Conservation (phyloP, 2,888 invertebrate genomes). For the Taphrorychus bicolor region DNA sequence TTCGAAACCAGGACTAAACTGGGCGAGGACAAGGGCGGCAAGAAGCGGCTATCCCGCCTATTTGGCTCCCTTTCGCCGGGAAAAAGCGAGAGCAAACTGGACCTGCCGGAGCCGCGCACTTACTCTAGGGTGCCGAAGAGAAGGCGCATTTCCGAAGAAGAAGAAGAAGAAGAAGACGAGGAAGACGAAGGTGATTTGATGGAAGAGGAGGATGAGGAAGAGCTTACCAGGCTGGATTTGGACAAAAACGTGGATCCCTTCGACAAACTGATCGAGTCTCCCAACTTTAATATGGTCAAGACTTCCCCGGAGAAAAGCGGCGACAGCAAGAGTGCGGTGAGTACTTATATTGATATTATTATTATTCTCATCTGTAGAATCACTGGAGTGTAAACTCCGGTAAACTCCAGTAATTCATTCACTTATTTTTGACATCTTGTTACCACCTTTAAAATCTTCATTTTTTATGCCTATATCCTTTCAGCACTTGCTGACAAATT, state of each 20-base stretch:
- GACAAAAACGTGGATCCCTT: slow-evolving; percentile 60
- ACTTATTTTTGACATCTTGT: no score
- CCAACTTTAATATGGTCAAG: slow-evolving; percentile 62
- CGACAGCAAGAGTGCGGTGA: slow-evolving; percentile 34
- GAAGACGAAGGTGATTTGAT: slow-evolving; percentile 41
- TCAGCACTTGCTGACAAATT: no score
- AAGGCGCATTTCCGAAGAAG: slow-evolving; percentile 48
- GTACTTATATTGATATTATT: background rate
- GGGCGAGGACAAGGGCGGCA: slow-evolving; percentile 55
- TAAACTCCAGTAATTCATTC: no score
- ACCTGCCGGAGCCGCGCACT: slow-evolving; percentile 28
- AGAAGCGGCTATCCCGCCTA: slow-evolving; percentile 56
- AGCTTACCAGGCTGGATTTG: slow-evolving; percentile 17
- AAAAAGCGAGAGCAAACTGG: slow-evolving; percentile 25
- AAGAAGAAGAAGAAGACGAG: slow-evolving; percentile 51
- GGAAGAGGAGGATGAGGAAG: slow-evolving; percentile 30
- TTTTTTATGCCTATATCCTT: no score
- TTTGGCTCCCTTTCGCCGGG: slow-evolving; percentile 47
- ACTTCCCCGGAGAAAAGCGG: slow-evolving; percentile 45
- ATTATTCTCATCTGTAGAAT: no score
- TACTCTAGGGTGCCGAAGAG: slow-evolving; percentile 33
- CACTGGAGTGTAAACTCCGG: no score
- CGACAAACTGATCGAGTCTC: slow-evolving; percentile 62
- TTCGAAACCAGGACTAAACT: slow-evolving; percentile 70
- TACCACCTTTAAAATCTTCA: no score